Conservation (phyloP, 2,888 invertebrate species). For the Pedicia rivosa region DNA sequence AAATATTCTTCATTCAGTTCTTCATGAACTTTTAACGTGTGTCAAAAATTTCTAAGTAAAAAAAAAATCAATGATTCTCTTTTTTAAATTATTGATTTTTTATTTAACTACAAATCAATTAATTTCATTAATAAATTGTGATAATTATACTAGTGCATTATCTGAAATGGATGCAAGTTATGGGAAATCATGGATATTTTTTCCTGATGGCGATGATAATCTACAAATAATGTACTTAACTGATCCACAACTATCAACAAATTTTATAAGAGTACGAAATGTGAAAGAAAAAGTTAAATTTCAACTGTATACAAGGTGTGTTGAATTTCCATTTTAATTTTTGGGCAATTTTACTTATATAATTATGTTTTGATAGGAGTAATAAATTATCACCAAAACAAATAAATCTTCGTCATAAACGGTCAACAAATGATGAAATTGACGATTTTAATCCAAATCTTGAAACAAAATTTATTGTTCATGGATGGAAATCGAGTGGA, state of each 20-base stretch:
- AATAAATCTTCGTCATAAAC: neutral
- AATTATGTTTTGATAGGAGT: too few species aligned
- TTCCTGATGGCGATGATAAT: constrained; percentile 29
- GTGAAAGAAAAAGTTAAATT: constrained; percentile 19
- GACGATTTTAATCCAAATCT: constrained; percentile 19
- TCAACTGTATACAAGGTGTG: constrained; percentile 23
- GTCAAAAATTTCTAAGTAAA: too few species aligned
- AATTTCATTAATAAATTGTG: too few species aligned
- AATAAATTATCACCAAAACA: too few species aligned
- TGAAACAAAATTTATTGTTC: constrained; percentile 9
- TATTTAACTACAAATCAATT: too few species aligned
- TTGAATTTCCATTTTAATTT: neutral
- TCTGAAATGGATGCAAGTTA: constrained; percentile 30
- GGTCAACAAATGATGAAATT: constrained; percentile 14
- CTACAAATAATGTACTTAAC: constrained; percentile 26
- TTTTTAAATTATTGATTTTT: too few species aligned
- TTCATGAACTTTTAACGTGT: too few species aligned
- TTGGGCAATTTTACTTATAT: neutral
- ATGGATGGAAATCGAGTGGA: constrained; percentile 22
- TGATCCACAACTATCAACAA: constrained; percentile 19
- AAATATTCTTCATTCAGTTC: too few species aligned
- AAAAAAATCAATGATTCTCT: too few species aligned
- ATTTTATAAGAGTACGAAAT: neutral
- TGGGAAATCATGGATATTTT: constrained; percentile 29
- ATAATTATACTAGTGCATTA: too few species aligned